Base-by-base conservation (phyloP, 1,140 invertebrate genomes). In the Platorchestia sp. region DNA sequence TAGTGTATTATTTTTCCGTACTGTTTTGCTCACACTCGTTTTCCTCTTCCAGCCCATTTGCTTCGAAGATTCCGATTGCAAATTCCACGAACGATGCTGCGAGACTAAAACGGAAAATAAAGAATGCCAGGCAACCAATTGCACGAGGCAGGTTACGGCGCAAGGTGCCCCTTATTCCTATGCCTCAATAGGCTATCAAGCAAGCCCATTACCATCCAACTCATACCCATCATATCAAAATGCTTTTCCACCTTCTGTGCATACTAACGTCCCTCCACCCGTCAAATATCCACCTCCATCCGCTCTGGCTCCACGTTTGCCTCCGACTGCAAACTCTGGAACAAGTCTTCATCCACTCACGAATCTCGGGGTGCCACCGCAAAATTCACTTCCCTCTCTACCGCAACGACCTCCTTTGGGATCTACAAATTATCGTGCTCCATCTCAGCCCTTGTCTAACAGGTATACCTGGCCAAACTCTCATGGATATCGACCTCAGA, bases 31-130 rank as follows among this genome's bases (percentile, higher is more conserved):
- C 27, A 75, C 59, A 36, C 59, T 75, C 59, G 10, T 75, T 36
- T 75, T 27, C 27, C 59, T 27, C 27, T 89, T 89, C 14, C 91
- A 93, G 91, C 47, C 27, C 91, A 93, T 93, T 47, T 93, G 91
- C 91, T 40, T 47, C 45, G 6, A 10, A 40, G 91, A 93, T 44
- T 6, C 91, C 19, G 91, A 93, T 44, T 93, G 91, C 36, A 47
- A 16, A 7, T 10, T 47, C 41, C 5, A 93, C 43, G 91, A 93
- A 44, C 91, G 91, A 44, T 93, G 91, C 44, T 93, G 91, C 40
- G 3, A 5, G 22, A 89, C n/a, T 89, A 14, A 0, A 42, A 42
- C 0, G 5, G 41, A 27, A 6, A 16, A 16, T 6, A 42, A 89
- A 5, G 36, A 89, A 89, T 89, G 87, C 41, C 87, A 89, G 41